These are phyloP conservation scores for Aphelinus certus DNA, from an alignment of 1,140 invertebrate species.

Conservation along the genomic window DNA sequence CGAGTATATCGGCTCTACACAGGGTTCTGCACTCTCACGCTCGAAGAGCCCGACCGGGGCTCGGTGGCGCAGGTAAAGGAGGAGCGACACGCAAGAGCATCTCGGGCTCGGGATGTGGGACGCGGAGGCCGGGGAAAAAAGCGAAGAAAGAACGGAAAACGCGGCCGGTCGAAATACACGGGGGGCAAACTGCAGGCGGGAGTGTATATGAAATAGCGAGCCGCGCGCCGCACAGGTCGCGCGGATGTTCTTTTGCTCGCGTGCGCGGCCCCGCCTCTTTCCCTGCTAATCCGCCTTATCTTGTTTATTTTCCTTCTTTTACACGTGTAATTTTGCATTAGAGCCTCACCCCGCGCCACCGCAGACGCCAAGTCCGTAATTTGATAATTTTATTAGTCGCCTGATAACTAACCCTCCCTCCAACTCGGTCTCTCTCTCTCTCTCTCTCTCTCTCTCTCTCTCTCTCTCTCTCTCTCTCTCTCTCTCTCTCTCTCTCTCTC, in stretches of 20 bases:
- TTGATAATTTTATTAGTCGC: no score
- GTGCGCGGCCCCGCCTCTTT: no score
- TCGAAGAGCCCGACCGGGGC: neutral
- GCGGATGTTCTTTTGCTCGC: neutral
- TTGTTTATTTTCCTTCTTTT: no score
- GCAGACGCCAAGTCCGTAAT: no score
- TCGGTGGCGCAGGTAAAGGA: neutral
- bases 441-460: slow-evolving; percentile 3
- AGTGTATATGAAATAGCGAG: neutral
- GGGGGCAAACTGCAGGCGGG: neutral
- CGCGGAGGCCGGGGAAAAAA: neutral
- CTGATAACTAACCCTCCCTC: no score
- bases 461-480: neutral
- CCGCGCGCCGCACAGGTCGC: neutral
- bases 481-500: neutral
- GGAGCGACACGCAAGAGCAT: neutral
- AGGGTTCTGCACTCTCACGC: no score
- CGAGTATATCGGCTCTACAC: no score
- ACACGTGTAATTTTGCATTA: neutral
- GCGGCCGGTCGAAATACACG: neutral
- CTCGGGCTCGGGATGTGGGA: no score
- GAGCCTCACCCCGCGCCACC: no score
- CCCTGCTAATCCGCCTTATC: no score
- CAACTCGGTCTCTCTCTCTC: neutral
- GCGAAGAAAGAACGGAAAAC: neutral